These are phyloP conservation scores for Drosophila ercepeae DNA, from an alignment of 1,140 invertebrate species.

Conservation along the genomic window DNA sequence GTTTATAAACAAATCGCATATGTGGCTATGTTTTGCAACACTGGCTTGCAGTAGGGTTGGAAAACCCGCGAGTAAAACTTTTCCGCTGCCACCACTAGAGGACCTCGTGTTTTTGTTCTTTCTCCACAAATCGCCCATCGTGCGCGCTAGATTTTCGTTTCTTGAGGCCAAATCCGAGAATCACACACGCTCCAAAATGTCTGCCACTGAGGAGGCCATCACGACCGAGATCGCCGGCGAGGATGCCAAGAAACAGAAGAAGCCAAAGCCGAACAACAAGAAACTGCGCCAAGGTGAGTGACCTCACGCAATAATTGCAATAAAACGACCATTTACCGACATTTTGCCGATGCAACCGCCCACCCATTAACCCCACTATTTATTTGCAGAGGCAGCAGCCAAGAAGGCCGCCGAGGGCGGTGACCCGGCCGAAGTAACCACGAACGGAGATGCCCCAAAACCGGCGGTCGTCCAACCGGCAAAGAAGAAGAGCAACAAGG, in stretches of 20 bases:
- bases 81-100: slow-evolving; percentile 2
- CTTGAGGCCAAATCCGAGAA: slow-evolving; percentile 21
- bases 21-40: background rate
- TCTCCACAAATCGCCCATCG: slow-evolving; percentile 34
- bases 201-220: slow-evolving; percentile 58
- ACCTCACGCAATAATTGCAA: slow-evolving; percentile 35
- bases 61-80: background rate
- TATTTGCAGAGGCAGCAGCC: slow-evolving; percentile 67
- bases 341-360: background rate
- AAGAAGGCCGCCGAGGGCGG: slow-evolving; percentile 59
- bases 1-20: slow-evolving; percentile 14
- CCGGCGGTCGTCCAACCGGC: slow-evolving; percentile 84
- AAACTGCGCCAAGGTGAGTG: slow-evolving; percentile 80
- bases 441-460: slow-evolving; percentile 69
- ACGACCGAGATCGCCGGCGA: slow-evolving; percentile 42
- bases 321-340: slow-evolving; percentile 11
- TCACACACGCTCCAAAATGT: slow-evolving; percentile 46
- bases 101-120: slow-evolving; percentile 53
- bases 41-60: background rate
- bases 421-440: slow-evolving; percentile 81
- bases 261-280: slow-evolving; percentile 83
- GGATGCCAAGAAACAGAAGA: slow-evolving; percentile 78
- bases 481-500: slow-evolving; percentile 89
- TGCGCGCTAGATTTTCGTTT: slow-evolving; percentile 48
- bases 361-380: background rate